These are phyloP conservation scores for Tapera naevia DNA, from an alignment of 2,797 vertebrate species.

Conservation along the genomic window DNA sequence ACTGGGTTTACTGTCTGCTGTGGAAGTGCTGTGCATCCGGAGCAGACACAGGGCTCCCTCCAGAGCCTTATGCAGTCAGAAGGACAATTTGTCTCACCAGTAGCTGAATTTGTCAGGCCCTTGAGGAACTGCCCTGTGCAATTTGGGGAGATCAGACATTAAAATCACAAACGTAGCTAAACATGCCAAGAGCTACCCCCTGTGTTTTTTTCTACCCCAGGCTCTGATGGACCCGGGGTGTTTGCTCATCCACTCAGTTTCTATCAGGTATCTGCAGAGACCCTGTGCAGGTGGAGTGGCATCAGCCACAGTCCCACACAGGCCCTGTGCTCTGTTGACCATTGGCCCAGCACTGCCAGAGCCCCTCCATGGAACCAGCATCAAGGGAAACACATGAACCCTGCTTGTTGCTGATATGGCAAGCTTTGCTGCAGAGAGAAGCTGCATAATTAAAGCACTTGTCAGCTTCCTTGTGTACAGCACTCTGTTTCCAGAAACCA, in stretches of 20 bases:
- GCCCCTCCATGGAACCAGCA: background rate
- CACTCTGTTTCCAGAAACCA: background rate
- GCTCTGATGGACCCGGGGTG: background rate
- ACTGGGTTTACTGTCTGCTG: background rate
- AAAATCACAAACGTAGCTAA: background rate
- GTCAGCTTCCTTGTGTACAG: background rate
- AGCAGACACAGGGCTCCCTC: background rate
- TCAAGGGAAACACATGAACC: background rate
- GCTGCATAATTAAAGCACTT: background rate
- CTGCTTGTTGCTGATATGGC: background rate
- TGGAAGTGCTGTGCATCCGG: background rate
- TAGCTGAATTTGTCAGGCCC: background rate
- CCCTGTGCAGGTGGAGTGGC: fast-evolving
- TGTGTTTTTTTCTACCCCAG: background rate
- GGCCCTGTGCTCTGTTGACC: fast-evolving
- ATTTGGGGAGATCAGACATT: background rate
- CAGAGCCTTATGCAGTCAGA: background rate
- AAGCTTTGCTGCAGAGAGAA: fast-evolving
- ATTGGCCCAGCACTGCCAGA: background rate
- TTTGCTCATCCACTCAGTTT: background rate
- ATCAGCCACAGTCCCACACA: background rate
- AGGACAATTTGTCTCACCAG: background rate
- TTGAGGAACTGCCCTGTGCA: background rate
- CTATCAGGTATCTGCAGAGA: background rate
- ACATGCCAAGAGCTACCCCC: background rate